Base-by-base conservation (phyloP, 2,797 vertebrate species). In the Scleropages formosus region DNA sequence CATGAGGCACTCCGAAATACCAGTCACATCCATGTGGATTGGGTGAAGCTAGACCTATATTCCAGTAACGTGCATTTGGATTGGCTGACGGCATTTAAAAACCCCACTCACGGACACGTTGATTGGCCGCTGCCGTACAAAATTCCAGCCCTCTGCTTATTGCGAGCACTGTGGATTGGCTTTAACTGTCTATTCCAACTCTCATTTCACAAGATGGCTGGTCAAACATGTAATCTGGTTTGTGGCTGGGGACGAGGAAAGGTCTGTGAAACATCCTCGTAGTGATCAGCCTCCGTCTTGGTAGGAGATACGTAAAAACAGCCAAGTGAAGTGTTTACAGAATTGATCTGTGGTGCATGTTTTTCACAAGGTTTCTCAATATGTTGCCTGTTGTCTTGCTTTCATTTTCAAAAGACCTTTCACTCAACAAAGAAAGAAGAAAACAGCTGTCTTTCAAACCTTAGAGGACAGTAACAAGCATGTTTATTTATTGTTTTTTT, bases 241-340 rank as follows among this genome's bases (percentile, higher is more conserved):
- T 39, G 16, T 64, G 15, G 27, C 64, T 62, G 18, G 62, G 26
- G 0, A 39, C 16, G n/a, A 64, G 26, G 27, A 64, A 3, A n/a
- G n/a, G n/a, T n/a, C n/a, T n/a, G n/a, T n/a, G n/a, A n/a, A 27
- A 39, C 10, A 16, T 61, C 11, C 18, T 31, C 27, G 31, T 27
- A 64, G 62, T 15, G 27, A 64, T 64, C 64, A 8, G n/a, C 39
- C 15, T 64, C 62, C 39, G 64, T 64, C 27, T 31, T 62, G 64
- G 62, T 64, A 64, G 26, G 26, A 39, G 26, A 64, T 31, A n/a
- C n/a, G 7, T 64, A 62, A 39, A 39, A 16, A 31, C 26, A 8
- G 27, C 62, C 62, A 64, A 64, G 27, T 64, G n/a, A 26, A 64
- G 27, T 39, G 31, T 64, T 64, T 64, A 62, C 62, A 27, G 15